Conservation (phyloP, 2,888 invertebrate species). For the Chrysolina americana region DNA sequence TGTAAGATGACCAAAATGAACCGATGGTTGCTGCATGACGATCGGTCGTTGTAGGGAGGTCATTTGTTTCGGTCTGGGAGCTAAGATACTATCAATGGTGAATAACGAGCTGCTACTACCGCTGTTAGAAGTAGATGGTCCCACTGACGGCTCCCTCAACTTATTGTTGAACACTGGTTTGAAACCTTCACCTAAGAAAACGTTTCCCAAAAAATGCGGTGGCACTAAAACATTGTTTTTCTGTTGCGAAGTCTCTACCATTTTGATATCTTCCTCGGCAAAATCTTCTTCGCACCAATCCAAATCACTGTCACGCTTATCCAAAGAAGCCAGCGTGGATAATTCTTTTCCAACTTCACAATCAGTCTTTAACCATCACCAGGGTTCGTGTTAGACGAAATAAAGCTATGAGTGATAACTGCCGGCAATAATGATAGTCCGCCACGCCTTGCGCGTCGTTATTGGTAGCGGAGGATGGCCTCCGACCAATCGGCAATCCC, state of each 20-base stretch:
- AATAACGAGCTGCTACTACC: conserved; percentile 76
- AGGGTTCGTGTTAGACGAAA: conserved; percentile 48
- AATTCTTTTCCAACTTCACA: conserved; percentile 31
- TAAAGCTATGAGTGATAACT: conserved; percentile 47
- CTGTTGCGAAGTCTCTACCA: conserved; percentile 66
- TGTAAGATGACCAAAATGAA: conserved; percentile 77
- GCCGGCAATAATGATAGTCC: conserved; percentile 49
- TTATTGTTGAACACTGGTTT: conserved; percentile 64
- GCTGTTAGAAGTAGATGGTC: conserved; percentile 63
- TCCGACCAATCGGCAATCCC: conserved; percentile 52
- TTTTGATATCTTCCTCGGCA: conserved; percentile 61
- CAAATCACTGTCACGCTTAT: conserved; percentile 65
- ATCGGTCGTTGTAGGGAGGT: conserved; percentile 72
- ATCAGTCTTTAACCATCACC: conserved; percentile 41
- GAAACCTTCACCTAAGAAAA: conserved; percentile 68
- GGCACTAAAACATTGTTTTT: conserved; percentile 52
- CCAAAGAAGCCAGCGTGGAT: conserved; percentile 66
- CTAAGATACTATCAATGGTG: conserved; percentile 90
- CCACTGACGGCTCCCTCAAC: conserved; percentile 29
- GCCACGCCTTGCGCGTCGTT: conserved; percentile 50
- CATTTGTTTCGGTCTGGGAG: conserved; percentile 75
- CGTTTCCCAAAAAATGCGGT: conserved; percentile 58
- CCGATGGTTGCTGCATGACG: conserved; percentile 71
- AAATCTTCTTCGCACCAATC: conserved; percentile 67
- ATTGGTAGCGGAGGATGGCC: conserved; percentile 49